phyloP scores from a whole-genome alignment of 2,113 vertebrate species.

The Anser brachyrhynchus region DNA sequence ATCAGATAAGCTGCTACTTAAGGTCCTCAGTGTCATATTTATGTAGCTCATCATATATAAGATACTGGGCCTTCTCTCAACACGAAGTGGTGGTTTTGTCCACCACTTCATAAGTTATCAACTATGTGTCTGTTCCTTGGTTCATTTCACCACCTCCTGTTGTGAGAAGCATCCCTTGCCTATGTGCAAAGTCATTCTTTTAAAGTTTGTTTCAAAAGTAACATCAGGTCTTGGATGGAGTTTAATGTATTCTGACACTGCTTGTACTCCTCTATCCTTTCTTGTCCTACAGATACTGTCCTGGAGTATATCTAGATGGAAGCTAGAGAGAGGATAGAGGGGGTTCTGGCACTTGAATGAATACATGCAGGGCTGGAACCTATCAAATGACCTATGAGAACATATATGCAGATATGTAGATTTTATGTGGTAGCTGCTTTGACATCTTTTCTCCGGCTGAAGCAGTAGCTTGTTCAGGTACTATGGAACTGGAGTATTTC shows the following conservation, averaged over 20 bases:
- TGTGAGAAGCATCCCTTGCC: background rate
- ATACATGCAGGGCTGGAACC: background rate
- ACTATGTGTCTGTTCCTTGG: background rate
- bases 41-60: background rate
- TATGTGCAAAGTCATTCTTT: background rate
- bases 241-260: background rate
- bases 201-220: background rate
- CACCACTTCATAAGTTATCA: background rate
- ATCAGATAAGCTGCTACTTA: background rate
- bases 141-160: background rate
- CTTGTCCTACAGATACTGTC: background rate
- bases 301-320: background rate
- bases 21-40: background rate
- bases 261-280: background rate
- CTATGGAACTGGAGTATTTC: background rate
- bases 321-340: background rate
- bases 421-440: background rate
- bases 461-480: background rate
- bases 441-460: background rate
- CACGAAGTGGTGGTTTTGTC: background rate
- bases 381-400: background rate
- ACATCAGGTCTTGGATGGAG: background rate
- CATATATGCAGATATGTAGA: background rate
- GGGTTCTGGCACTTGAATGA: background rate
- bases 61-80: background rate